These are phyloP conservation scores for Dolichallabes microphthalmus DNA, from an alignment of 2,113 vertebrate genomes.

Conservation along the genomic window DNA sequence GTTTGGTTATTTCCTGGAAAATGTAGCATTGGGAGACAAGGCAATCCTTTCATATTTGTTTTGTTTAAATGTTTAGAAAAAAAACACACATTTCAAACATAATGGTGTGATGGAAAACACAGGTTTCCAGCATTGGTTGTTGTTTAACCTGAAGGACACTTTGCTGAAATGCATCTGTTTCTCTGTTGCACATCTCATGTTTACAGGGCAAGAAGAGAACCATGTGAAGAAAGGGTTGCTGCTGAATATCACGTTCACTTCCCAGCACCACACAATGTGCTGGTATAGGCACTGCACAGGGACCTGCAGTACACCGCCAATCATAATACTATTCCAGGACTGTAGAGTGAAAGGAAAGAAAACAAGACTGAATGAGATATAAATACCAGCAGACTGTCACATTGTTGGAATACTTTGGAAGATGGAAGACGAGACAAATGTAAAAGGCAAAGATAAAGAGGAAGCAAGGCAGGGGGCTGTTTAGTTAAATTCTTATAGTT, in stretches of 20 bases:
- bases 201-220: slow-evolving; percentile 42
- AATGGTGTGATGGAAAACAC: slow-evolving; percentile 31
- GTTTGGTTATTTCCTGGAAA: slow-evolving; percentile 15
- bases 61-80: slow-evolving; percentile 31
- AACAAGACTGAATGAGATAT: slow-evolving; percentile 56
- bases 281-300: slow-evolving; percentile 54
- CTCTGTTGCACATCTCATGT: slow-evolving; percentile 26
- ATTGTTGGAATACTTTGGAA: slow-evolving; percentile 52
- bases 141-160: neutral
- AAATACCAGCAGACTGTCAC: slow-evolving; percentile 55
- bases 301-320: slow-evolving; percentile 60
- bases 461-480: slow-evolving; percentile 38
- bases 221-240: slow-evolving; percentile 47
- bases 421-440: slow-evolving; percentile 40
- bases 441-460: slow-evolving; percentile 48
- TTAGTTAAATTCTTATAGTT: slow-evolving; percentile 52
- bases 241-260: slow-evolving; percentile 51
- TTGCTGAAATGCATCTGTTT: slow-evolving; percentile 30
- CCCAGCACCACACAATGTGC: slow-evolving; percentile 53
- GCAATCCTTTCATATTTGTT: slow-evolving; percentile 26
- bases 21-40: neutral
- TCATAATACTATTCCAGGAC: slow-evolving; percentile 66
- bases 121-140: neutral
- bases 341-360: slow-evolving; percentile 50
- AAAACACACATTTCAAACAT: slow-evolving; percentile 22